Evolutionary conservation across 2,113 vertebrate genomes (phyloP).

Genomic region (Sphyrna mokarran): DNA sequence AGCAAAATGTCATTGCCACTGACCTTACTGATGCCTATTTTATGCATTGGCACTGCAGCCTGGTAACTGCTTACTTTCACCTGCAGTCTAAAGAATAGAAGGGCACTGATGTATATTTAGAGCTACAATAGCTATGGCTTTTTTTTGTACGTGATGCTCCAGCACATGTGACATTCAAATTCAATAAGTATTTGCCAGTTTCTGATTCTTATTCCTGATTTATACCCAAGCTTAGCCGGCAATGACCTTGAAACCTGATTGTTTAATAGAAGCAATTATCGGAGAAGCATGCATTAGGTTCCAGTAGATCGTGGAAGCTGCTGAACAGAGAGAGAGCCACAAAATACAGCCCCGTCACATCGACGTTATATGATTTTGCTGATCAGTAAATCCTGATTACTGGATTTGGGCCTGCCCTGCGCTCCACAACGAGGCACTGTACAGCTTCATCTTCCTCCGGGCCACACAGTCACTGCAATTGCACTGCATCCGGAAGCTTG

Average conservation of each 20-base stretch:
- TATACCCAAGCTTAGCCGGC: conserved; percentile 44
- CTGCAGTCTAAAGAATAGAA: neutral
- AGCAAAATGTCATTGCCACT: neutral
- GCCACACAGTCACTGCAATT: conserved; percentile 41
- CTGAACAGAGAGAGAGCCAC: conserved; percentile 44
- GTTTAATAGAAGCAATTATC: conserved; percentile 42
- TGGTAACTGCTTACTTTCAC: neutral
- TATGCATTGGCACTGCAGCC: neutral
- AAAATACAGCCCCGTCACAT: conserved; percentile 50
- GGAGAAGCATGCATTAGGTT: conserved; percentile 38
- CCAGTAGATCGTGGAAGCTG: conserved; percentile 39
- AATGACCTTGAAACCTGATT: conserved; percentile 58
- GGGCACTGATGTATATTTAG: neutral
- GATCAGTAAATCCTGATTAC: conserved; percentile 43
- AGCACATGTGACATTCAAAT: conserved; percentile 28
- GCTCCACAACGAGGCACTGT: conserved; percentile 43
- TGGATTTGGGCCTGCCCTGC: conserved; percentile 39
- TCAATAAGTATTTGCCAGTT: neutral
- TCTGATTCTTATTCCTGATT: conserved; percentile 33
- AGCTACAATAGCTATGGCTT: neutral
- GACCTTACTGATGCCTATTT: neutral
- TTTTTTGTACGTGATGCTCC: neutral
- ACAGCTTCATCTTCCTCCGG: conserved; percentile 44
- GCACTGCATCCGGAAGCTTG: conserved; percentile 41
- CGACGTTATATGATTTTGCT: conserved; percentile 51